Conservation (phyloP, 2,113 vertebrate genomes). For the Vicugna pacos region DNA sequence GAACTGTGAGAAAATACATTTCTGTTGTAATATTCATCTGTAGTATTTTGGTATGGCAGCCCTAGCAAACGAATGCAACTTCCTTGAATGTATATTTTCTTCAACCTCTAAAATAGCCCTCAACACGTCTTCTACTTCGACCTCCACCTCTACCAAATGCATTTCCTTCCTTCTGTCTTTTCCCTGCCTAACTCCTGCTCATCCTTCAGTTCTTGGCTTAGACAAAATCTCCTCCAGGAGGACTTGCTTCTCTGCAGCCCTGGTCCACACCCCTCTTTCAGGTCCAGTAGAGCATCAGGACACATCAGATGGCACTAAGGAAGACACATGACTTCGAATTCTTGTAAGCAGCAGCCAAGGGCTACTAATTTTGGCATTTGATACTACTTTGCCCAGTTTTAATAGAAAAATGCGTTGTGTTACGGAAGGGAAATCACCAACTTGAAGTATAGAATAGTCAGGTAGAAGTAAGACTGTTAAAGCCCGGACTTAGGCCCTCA, state of each 20-base stretch:
- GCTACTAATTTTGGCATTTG: neutral
- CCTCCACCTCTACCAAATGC: neutral
- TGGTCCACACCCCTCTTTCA: neutral
- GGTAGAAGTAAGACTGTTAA: slow-evolving; percentile 1
- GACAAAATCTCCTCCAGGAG: neutral
- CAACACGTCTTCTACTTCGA: no score
- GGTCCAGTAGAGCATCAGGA: neutral
- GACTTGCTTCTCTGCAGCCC: neutral
- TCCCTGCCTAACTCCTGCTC: neutral
- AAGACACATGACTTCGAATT: neutral
- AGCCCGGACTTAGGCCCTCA: neutral
- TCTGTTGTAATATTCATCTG: neutral
- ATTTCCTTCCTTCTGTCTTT: neutral
- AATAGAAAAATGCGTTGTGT: neutral
- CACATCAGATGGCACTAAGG: neutral
- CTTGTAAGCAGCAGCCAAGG: neutral
- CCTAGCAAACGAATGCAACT: neutral
- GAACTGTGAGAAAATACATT: neutral
- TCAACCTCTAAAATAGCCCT: neutral
- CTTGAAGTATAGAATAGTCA: neutral
- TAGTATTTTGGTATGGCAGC: neutral
- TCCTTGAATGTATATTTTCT: neutral
- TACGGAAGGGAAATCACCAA: neutral
- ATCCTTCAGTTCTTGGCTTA: neutral
- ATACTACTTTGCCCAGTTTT: neutral